These are phyloP conservation scores for Rhodeus uyekii DNA, from an alignment of 2,797 vertebrate species.

Conservation along the genomic window DNA sequence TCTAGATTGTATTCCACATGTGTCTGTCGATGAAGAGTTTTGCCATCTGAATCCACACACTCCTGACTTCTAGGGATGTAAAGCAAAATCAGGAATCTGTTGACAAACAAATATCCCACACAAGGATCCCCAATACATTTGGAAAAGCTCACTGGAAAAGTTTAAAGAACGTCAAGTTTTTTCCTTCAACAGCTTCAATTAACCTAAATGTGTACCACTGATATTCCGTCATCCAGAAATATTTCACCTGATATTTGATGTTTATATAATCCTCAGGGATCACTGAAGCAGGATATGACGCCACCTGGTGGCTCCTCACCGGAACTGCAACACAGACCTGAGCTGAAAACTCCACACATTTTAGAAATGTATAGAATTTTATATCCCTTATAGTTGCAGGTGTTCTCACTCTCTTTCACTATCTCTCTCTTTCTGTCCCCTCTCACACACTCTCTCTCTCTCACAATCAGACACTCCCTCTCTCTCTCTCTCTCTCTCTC, in stretches of 20 bases:
- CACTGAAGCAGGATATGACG: not conserved
- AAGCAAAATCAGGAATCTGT: not conserved
- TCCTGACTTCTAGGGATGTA: not conserved
- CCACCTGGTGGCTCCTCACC: not conserved
- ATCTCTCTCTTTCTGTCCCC: no score
- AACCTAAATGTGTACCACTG: no score
- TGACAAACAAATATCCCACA: not conserved
- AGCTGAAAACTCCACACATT: not conserved
- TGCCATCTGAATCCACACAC: not conserved
- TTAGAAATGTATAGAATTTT: not conserved
- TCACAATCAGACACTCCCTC: no score
- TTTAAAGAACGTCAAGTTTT: no score
- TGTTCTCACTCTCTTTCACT: no score
- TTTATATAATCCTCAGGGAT: not conserved
- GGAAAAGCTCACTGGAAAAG: not conserved
- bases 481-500: no score
- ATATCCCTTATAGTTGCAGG: not conserved
- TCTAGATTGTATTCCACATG: not conserved
- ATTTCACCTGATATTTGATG: constrained; percentile 8
- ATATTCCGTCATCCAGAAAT: not conserved
- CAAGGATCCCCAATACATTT: not conserved
- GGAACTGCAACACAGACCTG: constrained; percentile 9
- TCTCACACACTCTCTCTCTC: no score
- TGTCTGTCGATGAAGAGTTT: not conserved
- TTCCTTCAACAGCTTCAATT: no score